Base-by-base conservation (phyloP, 2,113 vertebrate genomes). In the Semicossyphus pulcher region DNA sequence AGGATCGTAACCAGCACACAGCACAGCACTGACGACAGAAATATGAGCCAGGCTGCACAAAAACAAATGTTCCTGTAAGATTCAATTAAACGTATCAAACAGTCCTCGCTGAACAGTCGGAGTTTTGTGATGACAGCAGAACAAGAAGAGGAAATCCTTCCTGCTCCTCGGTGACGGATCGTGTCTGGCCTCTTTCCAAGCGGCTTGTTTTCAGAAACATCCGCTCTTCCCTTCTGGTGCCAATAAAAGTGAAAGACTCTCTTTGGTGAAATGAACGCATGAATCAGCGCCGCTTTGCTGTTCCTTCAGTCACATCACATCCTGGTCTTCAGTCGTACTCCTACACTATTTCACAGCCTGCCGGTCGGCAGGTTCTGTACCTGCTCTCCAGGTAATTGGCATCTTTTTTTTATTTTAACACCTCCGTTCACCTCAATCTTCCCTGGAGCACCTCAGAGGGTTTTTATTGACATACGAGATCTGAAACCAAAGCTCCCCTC, bases 371-470 rank as follows among this genome's bases (percentile, higher is more conserved):
- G 48, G 18, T 1, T 79, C 74, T 76, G 32, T 39, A 20, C 67
- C 54, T 67, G 59, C 60, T 77, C 59, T 70, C 44, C 54, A 60
- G 69, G 79, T 80, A 80, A 75, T 69, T 80, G 76, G 28, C 60
- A 44, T 65, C n/a, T 75, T 32, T 52, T 44, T 32, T 41, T 15
- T 66, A 47, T 20, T 23, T 48, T 51, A 49, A 16, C 44, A 49
- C 63, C 51, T 28, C 32, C 12, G 15, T 37, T 82, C 74, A 56
- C 73, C 73, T 68, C 49, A 18, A 64, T 79, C 70, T 62, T 57
- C 25, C 29, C 32, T 16, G 34, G 78, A 85, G 73, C 18, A 56
- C 18, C 63, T 10, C 23, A 3, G 37, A 44, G 56, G 20, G 56
- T 74, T 64, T 59, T 79, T 82, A 80, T 63, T 84, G 52, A 71